Conservation (phyloP, 2,113 vertebrate species). For the Atractosteus spatula region DNA sequence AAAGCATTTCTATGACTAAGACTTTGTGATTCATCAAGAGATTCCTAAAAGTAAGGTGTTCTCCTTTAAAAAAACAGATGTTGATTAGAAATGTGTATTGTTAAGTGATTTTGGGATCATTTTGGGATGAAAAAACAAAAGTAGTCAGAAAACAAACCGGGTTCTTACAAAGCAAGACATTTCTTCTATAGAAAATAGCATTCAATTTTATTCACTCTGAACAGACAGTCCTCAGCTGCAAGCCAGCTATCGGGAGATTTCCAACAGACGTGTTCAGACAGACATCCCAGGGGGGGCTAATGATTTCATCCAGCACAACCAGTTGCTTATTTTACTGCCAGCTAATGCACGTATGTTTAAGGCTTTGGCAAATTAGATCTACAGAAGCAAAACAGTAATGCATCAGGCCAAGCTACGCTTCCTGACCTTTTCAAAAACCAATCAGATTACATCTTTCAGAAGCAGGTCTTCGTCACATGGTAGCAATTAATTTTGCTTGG, state of each 20-base stretch:
- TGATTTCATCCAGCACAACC: slow-evolving; percentile 3
- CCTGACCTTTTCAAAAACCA: neutral
- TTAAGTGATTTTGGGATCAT: too few relatives aligned
- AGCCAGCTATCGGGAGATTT: neutral
- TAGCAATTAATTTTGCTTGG: too few relatives aligned
- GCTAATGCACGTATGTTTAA: slow-evolving; percentile 9
- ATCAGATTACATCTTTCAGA: neutral
- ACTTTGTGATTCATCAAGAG: too few relatives aligned
- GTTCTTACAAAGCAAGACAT: too few relatives aligned
- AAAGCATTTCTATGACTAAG: too few relatives aligned
- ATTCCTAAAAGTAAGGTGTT: too few relatives aligned
- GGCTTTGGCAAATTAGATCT: slow-evolving; percentile 15
- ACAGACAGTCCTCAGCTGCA: neutral
- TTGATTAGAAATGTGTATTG: too few relatives aligned
- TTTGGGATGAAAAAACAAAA: too few relatives aligned
- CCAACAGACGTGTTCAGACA: neutral
- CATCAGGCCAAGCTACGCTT: neutral
- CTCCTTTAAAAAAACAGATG: too few relatives aligned
- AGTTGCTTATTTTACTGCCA: slow-evolving; percentile 11
- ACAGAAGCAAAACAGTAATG: neutral
- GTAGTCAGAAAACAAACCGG: too few relatives aligned
- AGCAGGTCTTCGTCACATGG: too few relatives aligned
- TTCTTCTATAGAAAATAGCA: too few relatives aligned
- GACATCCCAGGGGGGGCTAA: slow-evolving; percentile 1
- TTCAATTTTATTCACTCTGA: neutral